Conservation (phyloP, 2,888 invertebrate species). For the Drosophila limbata region DNA sequence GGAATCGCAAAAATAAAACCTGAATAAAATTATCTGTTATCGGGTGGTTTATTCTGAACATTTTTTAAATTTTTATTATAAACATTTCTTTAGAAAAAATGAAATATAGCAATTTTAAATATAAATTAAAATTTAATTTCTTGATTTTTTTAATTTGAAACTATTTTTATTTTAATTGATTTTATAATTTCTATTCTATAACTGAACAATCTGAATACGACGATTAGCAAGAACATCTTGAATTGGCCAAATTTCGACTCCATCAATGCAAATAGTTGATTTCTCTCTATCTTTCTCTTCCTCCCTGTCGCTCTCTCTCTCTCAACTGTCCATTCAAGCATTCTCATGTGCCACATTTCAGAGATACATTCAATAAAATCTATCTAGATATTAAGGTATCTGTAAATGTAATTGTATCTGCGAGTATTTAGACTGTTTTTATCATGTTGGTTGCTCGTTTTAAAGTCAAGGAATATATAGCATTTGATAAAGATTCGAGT, state of each 20-base stretch:
- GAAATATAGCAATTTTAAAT: no score
- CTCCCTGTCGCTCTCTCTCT: constrained; percentile 4
- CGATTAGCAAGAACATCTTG: constrained; percentile 14
- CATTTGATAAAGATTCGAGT: constrained; percentile 6
- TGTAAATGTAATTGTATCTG: constrained; percentile 21
- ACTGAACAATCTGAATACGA: neutral
- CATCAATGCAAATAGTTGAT: constrained; percentile 20
- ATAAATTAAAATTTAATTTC: no score
- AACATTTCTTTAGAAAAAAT: no score
- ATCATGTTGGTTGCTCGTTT: constrained; percentile 53
- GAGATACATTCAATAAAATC: constrained; percentile 21
- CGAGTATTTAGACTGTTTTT: constrained; percentile 42
- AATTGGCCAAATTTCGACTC: constrained; percentile 19
- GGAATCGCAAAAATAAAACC: no score
- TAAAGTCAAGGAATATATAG: constrained; percentile 16
- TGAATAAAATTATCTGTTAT: no score
- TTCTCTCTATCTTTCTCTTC: constrained; percentile 6
- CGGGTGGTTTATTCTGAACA: no score
- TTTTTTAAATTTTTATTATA: no score
- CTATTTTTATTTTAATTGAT: no score
- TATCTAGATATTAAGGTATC: constrained; percentile 16
- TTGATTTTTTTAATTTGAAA: no score
- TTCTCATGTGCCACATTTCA: constrained; percentile 38
- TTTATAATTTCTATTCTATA: neutral
- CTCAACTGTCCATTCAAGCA: constrained; percentile 14